A percentile compares a stretch with the other conserved stretches of the same genome.
Conservation (phyloP, 1,140 invertebrate genomes). For the Apis florea region DNA sequence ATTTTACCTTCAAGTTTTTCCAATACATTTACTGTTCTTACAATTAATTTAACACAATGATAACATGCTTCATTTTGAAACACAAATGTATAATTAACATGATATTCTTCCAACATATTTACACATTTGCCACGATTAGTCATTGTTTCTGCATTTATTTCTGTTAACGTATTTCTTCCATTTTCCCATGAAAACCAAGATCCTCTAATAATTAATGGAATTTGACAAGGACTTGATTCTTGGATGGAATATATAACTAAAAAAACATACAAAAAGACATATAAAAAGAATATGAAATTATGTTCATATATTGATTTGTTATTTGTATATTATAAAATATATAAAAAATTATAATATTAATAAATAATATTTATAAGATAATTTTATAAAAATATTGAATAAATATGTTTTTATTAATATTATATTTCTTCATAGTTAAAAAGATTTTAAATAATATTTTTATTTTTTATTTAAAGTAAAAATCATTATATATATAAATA, state of each 20-base stretch:
- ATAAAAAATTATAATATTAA: neutral
- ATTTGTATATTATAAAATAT: neutral
- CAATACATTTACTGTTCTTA: constrained; percentile 93
- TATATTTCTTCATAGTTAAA: neutral
- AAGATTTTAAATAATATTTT: neutral
- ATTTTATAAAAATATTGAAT: neutral
- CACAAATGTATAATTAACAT: constrained; percentile 93
- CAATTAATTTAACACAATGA: constrained; percentile 91
- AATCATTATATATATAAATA: neutral
- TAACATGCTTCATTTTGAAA: constrained; percentile 88
- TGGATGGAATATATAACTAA: constrained; percentile 14
- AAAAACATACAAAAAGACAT: constrained; percentile 5
- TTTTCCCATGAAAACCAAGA: constrained; percentile 96
- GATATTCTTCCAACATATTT: constrained; percentile 85
- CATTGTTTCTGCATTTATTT: constrained; percentile 90
- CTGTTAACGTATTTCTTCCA: constrained; percentile 90
- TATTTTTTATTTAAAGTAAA: neutral
- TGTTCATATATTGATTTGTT: neutral
- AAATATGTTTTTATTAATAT: neutral
- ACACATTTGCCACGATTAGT: constrained; percentile 87
- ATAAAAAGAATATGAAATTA: constrained; percentile 1
- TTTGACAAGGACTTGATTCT: constrained; percentile 74
- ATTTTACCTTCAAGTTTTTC: constrained; percentile 91
- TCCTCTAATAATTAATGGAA: constrained; percentile 89
- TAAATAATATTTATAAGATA: neutral